Evolutionary conservation across 2,113 vertebrate species (phyloP).

Genomic region (Halichoeres trimaculatus): DNA sequence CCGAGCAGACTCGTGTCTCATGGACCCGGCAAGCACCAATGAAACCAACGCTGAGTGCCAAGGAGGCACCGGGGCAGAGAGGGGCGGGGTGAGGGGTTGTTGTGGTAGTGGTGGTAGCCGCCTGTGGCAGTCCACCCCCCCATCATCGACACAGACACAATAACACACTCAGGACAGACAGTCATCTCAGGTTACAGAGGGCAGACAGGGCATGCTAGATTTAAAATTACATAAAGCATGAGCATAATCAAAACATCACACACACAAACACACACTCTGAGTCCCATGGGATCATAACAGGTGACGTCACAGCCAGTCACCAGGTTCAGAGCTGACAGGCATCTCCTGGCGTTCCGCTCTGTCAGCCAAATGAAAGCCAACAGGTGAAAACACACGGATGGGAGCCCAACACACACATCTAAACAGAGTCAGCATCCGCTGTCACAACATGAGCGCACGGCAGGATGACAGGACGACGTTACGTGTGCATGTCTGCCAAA

Average conservation of each 20-base stretch:
- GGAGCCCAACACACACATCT: conserved; percentile 1
- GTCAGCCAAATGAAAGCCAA: conserved; percentile 61
- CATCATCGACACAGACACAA: neutral
- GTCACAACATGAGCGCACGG: conserved; percentile 19
- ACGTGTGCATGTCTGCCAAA: conserved; percentile 8
- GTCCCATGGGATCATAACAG: conserved; percentile 36
- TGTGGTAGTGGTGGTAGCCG: conserved; percentile 20
- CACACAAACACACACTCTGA: conserved; percentile 14
- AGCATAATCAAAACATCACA: conserved; percentile 7
- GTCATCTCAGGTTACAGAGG: conserved; percentile 67
- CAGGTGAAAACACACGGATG: conserved; percentile 48
- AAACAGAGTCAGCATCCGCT: conserved; percentile 6
- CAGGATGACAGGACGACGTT: conserved; percentile 33
- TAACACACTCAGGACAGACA: conserved; percentile 33
- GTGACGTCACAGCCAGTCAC: conserved; percentile 63
- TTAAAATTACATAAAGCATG: conserved; percentile 35
- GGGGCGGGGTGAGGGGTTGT: neutral
- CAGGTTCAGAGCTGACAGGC: conserved; percentile 51
- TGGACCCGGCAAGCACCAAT: conserved; percentile 70
- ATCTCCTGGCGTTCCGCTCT: conserved; percentile 46
- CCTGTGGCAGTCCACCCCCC: conserved; percentile 33
- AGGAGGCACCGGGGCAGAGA: conserved; percentile 11
- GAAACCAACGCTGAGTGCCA: conserved; percentile 61
- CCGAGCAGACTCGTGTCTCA: conserved; percentile 81
- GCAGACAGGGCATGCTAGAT: conserved; percentile 28